Percentiles rank a stretch among this genome's conserved stretches.
phyloP scores from a whole-genome alignment of 2,888 invertebrate species.

The Hirtodrosophila histrioides region DNA sequence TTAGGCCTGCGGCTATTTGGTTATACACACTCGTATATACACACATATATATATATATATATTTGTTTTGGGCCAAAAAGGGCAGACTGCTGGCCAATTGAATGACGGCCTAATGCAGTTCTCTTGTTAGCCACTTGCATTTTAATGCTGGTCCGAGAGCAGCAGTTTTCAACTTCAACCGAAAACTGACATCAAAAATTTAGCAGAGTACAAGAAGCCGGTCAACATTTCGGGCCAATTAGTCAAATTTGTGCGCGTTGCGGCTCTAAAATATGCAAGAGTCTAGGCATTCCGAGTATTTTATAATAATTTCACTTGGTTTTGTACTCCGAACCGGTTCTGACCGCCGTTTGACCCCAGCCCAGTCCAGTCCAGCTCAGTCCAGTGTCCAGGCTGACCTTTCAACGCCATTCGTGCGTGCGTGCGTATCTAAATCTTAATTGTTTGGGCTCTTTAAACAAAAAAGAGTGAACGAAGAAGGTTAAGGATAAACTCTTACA shows the following conservation, averaged over 20 bases:
- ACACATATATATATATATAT: background rate
- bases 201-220: conserved; percentile 16
- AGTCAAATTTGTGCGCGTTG: conserved; percentile 61
- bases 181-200: conserved; percentile 29
- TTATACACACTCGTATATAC: background rate
- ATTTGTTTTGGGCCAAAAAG: conserved; percentile 17
- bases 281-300: conserved; percentile 20
- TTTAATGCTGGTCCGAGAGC: conserved; percentile 49
- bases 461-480: background rate
- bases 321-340: conserved; percentile 35
- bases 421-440: conserved; percentile 70
- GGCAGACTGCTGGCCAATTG: conserved; percentile 10
- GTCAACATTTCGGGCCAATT: conserved; percentile 57
- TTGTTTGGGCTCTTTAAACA: conserved; percentile 37
- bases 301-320: conserved; percentile 24
- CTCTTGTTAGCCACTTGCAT: conserved; percentile 72
- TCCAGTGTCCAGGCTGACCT: conserved; percentile 40
- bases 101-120: conserved; percentile 65
- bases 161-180: conserved; percentile 21
- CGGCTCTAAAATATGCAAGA: conserved; percentile 39
- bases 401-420: conserved; percentile 48
- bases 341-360: conserved; percentile 28
- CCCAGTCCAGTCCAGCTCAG: no score
- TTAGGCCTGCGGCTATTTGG: background rate
- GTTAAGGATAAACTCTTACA: conserved; percentile 62